phyloP scores from a whole-genome alignment of 2,888 invertebrate species.

The Tachina lurida region DNA sequence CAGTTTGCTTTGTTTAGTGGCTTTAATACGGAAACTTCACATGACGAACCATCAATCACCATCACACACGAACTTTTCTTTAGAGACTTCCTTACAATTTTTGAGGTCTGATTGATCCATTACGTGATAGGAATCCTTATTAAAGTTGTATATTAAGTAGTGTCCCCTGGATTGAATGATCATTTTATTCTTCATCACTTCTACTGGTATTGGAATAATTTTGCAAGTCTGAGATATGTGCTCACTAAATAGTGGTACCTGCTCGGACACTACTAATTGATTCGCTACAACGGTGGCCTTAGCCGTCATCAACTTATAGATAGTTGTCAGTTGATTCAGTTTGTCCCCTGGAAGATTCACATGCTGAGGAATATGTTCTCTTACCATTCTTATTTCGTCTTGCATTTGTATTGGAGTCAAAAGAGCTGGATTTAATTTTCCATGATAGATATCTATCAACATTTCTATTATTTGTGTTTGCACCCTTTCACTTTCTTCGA shows the following conservation, averaged over 20 bases:
- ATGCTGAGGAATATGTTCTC: no score
- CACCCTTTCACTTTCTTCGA: background rate
- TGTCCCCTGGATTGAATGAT: background rate
- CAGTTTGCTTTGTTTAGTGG: background rate
- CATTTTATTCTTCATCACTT: background rate
- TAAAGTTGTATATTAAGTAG: background rate
- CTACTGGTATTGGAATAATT: background rate
- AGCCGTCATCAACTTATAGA: no score
- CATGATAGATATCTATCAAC: background rate
- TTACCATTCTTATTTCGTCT: no score
- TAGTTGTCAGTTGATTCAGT: no score
- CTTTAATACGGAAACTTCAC: background rate
- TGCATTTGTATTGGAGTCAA: no score
- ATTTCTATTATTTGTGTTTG: slow-evolving; percentile 11
- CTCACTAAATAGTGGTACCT: no score
- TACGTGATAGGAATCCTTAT: background rate
- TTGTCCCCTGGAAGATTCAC: no score
- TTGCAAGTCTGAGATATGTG: background rate
- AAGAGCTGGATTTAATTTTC: no score
- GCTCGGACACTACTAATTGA: no score
- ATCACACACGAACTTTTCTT: background rate
- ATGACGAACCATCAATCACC: background rate
- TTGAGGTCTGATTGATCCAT: background rate
- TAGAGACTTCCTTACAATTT: background rate
- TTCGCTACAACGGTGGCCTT: no score